Base-by-base conservation (phyloP, 2,113 vertebrate genomes). In the Dermatemys mawii region DNA sequence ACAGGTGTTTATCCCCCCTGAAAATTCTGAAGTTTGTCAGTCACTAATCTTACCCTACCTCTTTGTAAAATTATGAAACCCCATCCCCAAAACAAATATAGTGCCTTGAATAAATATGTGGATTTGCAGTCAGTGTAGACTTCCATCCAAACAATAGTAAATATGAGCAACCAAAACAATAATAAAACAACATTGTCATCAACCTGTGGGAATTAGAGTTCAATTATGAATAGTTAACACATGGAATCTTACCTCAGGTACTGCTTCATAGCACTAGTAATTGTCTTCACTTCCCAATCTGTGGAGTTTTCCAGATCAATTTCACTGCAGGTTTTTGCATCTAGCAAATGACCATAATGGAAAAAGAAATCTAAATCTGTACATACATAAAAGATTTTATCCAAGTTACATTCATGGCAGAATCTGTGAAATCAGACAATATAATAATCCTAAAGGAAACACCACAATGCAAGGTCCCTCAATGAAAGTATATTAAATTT, bases 251-350 rank as follows among this genome's bases (percentile, higher is more conserved):
- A 99, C 99, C 99, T 99, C 90, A 99, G 97, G 97, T 99, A 99
- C 17, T 99, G 99, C 89, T 99, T 99, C 94, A 99, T 97, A 93
- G 99, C 98, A 93, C 99, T 99, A 2, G 99, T 99, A 96, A 99
- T 99, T 4, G 99, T 99, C 97, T 99, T 99, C 60, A 99, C 98
- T 82, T 99, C 99, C 99, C 99, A 99, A 27, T 99, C 99, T 17
- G 98, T 94, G 11, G 98, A 98, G 88, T 97, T 96, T 87, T 99
- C 98, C 96, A 99, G 97, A 94, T 99, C 99, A 94, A 99, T 93
- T 51, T 99, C 99, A 86, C 94, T 98, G 95, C 97, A 98, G 5
- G 96, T 99, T 98, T 99, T 99, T 95, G 98, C 98, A 97, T 99
- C 99, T 98, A 95, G 53, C 86, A 96, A 89, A 90, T 17, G 85